Percentiles rank a stretch among this genome's conserved stretches.
Conservation (phyloP, 37 sponge, comb jelly and placozoan genomes). For the Geodia barretti region DNA sequence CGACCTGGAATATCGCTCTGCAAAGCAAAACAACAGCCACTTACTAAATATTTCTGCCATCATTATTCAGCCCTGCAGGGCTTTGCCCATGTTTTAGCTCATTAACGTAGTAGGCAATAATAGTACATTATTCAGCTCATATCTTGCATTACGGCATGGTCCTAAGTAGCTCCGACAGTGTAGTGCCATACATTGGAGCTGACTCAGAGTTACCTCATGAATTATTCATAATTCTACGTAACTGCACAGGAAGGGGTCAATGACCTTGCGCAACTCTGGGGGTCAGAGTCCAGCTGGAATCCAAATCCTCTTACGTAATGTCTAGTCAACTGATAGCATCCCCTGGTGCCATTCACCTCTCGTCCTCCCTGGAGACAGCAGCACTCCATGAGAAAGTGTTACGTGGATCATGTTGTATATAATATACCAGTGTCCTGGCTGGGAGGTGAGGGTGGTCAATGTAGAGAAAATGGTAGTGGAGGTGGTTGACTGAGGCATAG, state of each 20-base stretch:
- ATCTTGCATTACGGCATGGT: too few species aligned
- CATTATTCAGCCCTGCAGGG: neutral
- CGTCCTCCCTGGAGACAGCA: conserved; percentile 26
- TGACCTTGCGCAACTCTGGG: conserved; percentile 33
- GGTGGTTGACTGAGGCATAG: conserved; percentile 87
- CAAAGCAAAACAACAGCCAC: neutral
- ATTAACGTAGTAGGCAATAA: too few species aligned
- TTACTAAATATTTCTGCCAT: neutral
- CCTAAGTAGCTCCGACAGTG: too few species aligned
- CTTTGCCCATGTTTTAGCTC: neutral
- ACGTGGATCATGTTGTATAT: neutral
- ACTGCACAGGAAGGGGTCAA: too few species aligned
- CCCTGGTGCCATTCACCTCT: neutral
- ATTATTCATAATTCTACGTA: too few species aligned
- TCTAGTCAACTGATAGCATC: conserved; percentile 36
- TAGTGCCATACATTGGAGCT: too few species aligned
- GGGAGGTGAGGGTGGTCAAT: conserved; percentile 35
- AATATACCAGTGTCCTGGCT: conserved; percentile 33
- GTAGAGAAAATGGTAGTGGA: conserved; percentile 78
- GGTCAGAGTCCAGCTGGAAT: conserved; percentile 36
- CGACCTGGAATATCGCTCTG: conserved; percentile 42
- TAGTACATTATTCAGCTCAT: too few species aligned
- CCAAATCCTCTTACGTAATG: conserved; percentile 50
- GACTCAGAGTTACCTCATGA: too few species aligned
- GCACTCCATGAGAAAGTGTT: neutral